Evolutionary conservation across 2,888 invertebrate genomes (phyloP).

Genomic region (Eupithecia abbreviata): DNA sequence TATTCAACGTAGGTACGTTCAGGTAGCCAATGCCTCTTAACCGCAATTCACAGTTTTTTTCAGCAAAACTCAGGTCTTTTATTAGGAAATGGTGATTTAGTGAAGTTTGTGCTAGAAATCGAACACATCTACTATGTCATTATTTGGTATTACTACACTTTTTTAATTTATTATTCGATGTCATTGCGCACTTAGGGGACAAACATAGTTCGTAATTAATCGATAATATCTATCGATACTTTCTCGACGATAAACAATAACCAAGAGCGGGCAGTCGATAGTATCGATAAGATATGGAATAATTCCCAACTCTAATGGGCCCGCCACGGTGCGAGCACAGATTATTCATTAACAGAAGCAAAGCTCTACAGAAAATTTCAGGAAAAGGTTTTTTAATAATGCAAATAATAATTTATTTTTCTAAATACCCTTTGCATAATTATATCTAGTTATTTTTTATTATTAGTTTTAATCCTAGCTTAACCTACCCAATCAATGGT

Average conservation of each 20-base stretch:
- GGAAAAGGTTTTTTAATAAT: not conserved
- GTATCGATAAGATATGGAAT: constrained; percentile 78
- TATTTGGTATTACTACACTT: constrained; percentile 19
- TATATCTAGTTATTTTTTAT: not conserved
- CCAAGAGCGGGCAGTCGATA: constrained; percentile 71
- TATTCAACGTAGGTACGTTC: not conserved
- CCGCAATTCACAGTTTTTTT: too few relatives aligned
- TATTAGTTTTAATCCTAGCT: not conserved
- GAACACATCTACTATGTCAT: not conserved
- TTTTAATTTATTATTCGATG: constrained; percentile 48
- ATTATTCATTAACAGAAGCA: constrained; percentile 17
- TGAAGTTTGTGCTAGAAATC: not conserved
- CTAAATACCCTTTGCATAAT: too few relatives aligned
- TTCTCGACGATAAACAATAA: constrained; percentile 81
- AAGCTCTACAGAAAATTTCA: not conserved
- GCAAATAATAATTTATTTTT: not conserved
- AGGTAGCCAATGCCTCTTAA: too few relatives aligned
- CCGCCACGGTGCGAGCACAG: constrained; percentile 61
- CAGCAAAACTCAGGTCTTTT: too few relatives aligned
- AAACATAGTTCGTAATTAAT: constrained; percentile 73
- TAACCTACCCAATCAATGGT: too few relatives aligned
- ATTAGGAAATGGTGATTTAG: too few relatives aligned
- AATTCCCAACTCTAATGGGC: constrained; percentile 78
- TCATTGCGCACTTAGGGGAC: constrained; percentile 73
- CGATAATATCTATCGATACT: constrained; percentile 71